Evolutionary conservation across 2,797 vertebrate genomes (phyloP).

Genomic region (Hemibagrus guttatus): DNA sequence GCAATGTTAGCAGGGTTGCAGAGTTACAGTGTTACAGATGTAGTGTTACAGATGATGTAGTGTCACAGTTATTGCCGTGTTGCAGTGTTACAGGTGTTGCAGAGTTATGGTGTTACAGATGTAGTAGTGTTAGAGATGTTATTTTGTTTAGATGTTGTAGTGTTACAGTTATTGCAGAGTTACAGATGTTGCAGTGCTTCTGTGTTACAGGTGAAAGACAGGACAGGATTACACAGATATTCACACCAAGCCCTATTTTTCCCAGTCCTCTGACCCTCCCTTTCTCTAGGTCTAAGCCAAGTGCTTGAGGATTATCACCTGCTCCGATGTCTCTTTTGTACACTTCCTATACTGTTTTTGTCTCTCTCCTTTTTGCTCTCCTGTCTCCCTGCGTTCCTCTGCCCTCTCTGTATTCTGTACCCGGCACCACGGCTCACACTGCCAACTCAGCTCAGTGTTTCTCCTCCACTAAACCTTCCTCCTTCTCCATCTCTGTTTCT

Average conservation of each 20-base stretch:
- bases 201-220: not conserved
- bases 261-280: not conserved
- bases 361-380: not conserved
- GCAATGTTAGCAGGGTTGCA: not conserved
- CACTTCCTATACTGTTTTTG: not conserved
- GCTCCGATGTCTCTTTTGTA: constrained; percentile 2
- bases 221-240: not conserved
- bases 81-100: not conserved
- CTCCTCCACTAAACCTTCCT: constrained; percentile 27
- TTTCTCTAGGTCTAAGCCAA: constrained; percentile 10
- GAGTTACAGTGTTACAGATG: too few species aligned
- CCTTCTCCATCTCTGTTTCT: constrained; percentile 16
- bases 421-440: not conserved
- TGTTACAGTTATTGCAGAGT: not conserved
- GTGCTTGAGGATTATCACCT: constrained; percentile 23
- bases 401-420: constrained; percentile 29
- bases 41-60: not conserved
- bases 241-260: not conserved
- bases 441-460: constrained; percentile 22
- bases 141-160: too few species aligned
- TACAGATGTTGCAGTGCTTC: not conserved
- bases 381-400: not conserved
- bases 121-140: not conserved
- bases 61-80: not conserved
- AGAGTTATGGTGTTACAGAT: not conserved